phyloP scores from a whole-genome alignment of 2,797 vertebrate species.

The Poecilia velifera region DNA sequence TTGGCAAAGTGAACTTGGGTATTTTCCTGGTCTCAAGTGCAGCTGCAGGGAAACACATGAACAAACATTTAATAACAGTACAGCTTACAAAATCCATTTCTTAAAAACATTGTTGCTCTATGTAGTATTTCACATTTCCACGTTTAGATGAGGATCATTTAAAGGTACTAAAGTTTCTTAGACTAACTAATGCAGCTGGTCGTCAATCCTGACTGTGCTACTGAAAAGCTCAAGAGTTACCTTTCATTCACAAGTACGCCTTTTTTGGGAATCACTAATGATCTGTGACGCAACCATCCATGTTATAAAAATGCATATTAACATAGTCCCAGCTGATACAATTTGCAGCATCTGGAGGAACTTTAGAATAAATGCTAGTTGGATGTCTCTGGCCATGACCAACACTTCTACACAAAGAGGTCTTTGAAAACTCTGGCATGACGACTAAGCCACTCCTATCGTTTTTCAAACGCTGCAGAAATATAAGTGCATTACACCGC shows the following conservation, averaged over 20 bases:
- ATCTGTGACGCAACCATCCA: constrained; percentile 43
- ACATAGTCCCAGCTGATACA: constrained; percentile 74
- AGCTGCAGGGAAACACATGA: constrained; percentile 5
- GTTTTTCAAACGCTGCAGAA: constrained; percentile 70
- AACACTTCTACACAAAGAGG: constrained; percentile 73
- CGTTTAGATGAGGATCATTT: neutral
- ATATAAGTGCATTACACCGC: constrained; percentile 67
- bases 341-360: constrained; percentile 80
- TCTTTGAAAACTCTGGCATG: constrained; percentile 75
- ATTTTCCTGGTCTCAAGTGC: neutral
- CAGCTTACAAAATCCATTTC: neutral
- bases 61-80: constrained; percentile 4
- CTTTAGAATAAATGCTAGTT: constrained; percentile 76
- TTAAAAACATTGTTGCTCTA: neutral
- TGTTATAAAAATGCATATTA: constrained; percentile 69
- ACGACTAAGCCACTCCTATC: constrained; percentile 77
- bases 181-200: neutral
- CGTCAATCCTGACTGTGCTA: neutral
- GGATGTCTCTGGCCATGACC: constrained; percentile 77
- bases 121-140: neutral
- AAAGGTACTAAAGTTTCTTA: neutral
- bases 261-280: constrained; percentile 26
- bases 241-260: neutral
- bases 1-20: neutral
- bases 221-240: constrained; percentile 3